Base-by-base conservation (phyloP, 2,888 invertebrate genomes). In the Melieria crassipennis region DNA sequence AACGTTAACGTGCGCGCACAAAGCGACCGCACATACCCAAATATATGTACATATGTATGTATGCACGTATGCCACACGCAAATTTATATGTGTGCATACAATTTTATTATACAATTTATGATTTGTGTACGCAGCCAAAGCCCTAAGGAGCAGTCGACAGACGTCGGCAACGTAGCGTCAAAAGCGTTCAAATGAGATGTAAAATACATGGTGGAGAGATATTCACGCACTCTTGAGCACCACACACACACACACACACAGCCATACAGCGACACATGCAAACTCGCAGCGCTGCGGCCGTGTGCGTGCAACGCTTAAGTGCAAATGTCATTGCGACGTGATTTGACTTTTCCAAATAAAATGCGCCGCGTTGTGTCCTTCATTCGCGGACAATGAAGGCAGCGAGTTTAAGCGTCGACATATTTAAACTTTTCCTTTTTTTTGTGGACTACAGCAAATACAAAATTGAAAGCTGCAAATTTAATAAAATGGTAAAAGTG, bases 301-400 rank as follows among this genome's bases (percentile, higher is more conserved):
- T 30, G 30, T 56, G 45, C 9, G 57, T 58, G 42, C 5, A 42
- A 42, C 48, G 52, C 11, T 58, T 67, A 50, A 60, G 67, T 60
- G 60, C 13, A 62, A 71, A 52, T 66, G 65, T 55, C 58, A 61
- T 46, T 47, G 13, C 6, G 66, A 71, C 61, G 71, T 67, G 57
- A 65, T 61, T 65, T 16, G 48, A 62, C 52, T 60, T 57, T 58
- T 60, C 48, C 42, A 30, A 30, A 30, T 30, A 30, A 30, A 30
- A 30, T 30, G 30, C 30, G 30, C 30, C 30, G 30, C 30, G 2
- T 30, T 30, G 30, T 2, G 30, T 30, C 30, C 30, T 30, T 30
- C 30, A 30, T 30, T 30, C 30, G 30, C 30, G 30, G 30, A 30
- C 30, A 30, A 30, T 30, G 30, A 30, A 30, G 30, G 30, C 30